Evolutionary conservation across 1,140 invertebrate genomes (phyloP).

Genomic region (Odontomachus brunneus): DNA sequence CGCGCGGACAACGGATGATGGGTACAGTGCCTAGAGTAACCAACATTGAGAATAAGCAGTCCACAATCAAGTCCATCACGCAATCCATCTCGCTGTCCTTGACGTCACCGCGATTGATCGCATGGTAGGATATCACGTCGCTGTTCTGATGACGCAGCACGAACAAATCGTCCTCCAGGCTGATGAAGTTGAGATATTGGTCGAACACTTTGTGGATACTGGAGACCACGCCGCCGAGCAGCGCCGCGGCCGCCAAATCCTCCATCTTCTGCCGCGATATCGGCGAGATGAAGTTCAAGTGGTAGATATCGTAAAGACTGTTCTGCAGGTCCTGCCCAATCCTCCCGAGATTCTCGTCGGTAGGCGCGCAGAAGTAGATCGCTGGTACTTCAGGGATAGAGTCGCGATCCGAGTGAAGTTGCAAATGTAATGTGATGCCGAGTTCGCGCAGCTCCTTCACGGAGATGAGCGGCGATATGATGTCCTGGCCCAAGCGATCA

Average conservation of each 20-base stretch:
- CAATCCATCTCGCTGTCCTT: slow-evolving; percentile 98
- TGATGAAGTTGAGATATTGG: slow-evolving; percentile 99
- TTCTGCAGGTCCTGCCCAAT: slow-evolving; percentile 97
- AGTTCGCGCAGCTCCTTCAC: slow-evolving; percentile 98
- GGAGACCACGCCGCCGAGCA: slow-evolving; percentile 94
- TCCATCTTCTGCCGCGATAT: slow-evolving; percentile 97
- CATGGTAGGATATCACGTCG: slow-evolving; percentile 96
- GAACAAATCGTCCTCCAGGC: slow-evolving; percentile 99
- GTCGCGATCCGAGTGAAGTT: slow-evolving; percentile 97
- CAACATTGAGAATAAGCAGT: slow-evolving; percentile 98
- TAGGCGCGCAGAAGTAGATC: slow-evolving; percentile 99
- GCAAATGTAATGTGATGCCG: slow-evolving; percentile 98
- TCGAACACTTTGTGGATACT: slow-evolving; percentile 98
- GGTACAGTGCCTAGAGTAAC: slow-evolving; percentile 97
- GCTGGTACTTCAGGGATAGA: slow-evolving; percentile 99
- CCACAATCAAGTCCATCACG: slow-evolving; percentile 97
- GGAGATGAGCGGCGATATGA: slow-evolving; percentile 98
- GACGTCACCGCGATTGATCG: slow-evolving; percentile 97
- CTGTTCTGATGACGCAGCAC: slow-evolving; percentile 96
- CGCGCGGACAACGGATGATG: slow-evolving; percentile 97
- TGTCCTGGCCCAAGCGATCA: slow-evolving; percentile 98
- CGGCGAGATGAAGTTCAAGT: slow-evolving; percentile 99
- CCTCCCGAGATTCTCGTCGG: slow-evolving; percentile 97
- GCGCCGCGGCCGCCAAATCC: slow-evolving; percentile 96
- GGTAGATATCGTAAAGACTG: slow-evolving; percentile 97